phyloP scores from a whole-genome alignment of 2,888 invertebrate species.

The Hypena proboscidalis region DNA sequence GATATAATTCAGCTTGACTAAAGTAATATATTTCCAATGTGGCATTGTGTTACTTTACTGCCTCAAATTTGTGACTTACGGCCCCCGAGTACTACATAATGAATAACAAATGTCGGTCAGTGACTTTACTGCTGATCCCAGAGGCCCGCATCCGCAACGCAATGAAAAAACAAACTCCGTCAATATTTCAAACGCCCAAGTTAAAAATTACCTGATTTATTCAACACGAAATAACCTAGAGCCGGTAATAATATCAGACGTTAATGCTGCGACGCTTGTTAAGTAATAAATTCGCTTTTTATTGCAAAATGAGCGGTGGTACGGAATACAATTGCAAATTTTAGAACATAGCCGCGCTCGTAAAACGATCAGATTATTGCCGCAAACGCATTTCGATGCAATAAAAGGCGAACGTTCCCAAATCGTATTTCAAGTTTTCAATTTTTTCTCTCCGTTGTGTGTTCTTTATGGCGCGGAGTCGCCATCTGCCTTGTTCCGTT shows the following conservation, averaged over 20 bases:
- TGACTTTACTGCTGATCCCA: constrained; percentile 42
- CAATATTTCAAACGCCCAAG: constrained; percentile 38
- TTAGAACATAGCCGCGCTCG: constrained; percentile 56
- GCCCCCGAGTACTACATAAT: constrained; percentile 40
- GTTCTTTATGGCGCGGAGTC: constrained; percentile 42
- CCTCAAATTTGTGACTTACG: constrained; percentile 5
- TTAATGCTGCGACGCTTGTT: constrained; percentile 48
- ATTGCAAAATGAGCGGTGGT: constrained; percentile 49
- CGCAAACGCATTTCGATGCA: constrained; percentile 69
- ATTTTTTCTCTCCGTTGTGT: constrained; percentile 49
- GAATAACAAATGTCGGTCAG: constrained; percentile 32
- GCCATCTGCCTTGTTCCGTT: constrained; percentile 54
- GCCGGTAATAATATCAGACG: constrained; percentile 44
- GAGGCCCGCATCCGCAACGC: constrained; percentile 36
- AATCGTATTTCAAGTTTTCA: constrained; percentile 69
- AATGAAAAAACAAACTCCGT: constrained; percentile 43
- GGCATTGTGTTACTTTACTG: constrained; percentile 4
- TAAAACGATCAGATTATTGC: constrained; percentile 75
- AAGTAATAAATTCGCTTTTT: constrained; percentile 50
- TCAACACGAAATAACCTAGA: constrained; percentile 44
- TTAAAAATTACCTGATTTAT: constrained; percentile 49
- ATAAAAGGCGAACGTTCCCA: constrained; percentile 67
- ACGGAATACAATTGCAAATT: constrained; percentile 62
- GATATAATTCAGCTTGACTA: no score
- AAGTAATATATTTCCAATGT: no score